phyloP scores from a whole-genome alignment of 2,113 vertebrate genomes.

The Dasyornis broadbenti region DNA sequence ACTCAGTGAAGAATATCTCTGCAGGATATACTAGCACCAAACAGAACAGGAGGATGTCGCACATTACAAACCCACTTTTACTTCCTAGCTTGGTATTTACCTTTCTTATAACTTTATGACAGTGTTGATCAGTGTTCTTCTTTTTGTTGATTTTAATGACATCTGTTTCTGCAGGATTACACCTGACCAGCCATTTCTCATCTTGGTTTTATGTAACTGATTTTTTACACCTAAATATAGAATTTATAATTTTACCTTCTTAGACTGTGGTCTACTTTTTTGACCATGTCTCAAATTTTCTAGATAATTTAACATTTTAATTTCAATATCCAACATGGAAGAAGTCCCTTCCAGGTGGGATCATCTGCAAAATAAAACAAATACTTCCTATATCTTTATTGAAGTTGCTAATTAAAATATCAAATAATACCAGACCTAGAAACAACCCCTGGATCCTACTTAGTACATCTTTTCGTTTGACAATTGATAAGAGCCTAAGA shows the following conservation, averaged over 20 bases:
- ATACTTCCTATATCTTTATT: background rate
- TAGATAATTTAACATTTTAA: background rate
- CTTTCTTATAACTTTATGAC: background rate
- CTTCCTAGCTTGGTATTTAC: background rate
- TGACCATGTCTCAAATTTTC: background rate
- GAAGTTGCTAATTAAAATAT: background rate
- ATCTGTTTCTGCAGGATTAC: background rate
- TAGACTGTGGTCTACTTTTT: background rate
- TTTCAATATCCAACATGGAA: background rate
- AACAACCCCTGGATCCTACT: background rate
- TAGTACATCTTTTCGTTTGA: background rate
- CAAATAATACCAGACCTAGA: background rate
- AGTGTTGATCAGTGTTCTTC: accelerated
- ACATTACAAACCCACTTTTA: background rate
- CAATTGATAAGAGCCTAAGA: background rate
- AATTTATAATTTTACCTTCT: background rate
- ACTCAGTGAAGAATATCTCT: background rate
- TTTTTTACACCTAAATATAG: background rate
- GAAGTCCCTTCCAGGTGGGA: background rate
- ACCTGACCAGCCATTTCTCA: background rate
- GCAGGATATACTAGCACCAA: background rate
- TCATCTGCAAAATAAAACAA: background rate
- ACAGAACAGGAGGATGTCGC: background rate
- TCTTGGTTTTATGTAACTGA: background rate
- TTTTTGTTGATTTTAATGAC: background rate